Base-by-base conservation (phyloP, 2,888 invertebrate genomes). In the Nomada ferruginata region DNA sequence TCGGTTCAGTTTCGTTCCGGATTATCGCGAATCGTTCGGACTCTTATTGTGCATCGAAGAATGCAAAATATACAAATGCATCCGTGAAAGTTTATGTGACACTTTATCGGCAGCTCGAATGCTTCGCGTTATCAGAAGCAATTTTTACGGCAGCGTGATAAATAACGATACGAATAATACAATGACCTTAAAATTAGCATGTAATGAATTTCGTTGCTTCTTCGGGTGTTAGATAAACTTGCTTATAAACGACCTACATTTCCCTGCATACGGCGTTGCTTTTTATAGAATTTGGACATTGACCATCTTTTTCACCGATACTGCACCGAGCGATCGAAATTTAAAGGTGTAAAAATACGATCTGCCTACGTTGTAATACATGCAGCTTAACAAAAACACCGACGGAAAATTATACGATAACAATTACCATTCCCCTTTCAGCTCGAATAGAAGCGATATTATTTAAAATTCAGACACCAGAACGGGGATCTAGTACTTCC, bases 81-180 rank as follows among this genome's bases (percentile, higher is more conserved):
- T 66, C 42, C n/a, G 50, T 66, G 65, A 18, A 63, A 53, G 50
- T 59, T 60, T 60, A 66, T 60, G 44, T 60, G 60, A 66, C 42
- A 11, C 50, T 20, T 50, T 23, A 59, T 59, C 65, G 50, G 23
- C 23, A 29, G 29, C 23, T 50, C 47, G 65, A 59, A 64, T 36
- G 23, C 36, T 55, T 55, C 44, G 36, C 10, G 5, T 42, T 29
- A 10, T 42, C 50, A 4, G 5, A 66, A 50, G 13, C 23, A 60
- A 53, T 74, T 50, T 36, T 50, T 29, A 11, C 50, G 23, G 15
- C 50, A 5, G 53, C 29, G 3, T 20, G 53, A 66, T 44, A 44
- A 55, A 47, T n/a, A 23, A 18, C 26, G 26, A 52, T 69, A 61
- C 15, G 36, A 63, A 44, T 42, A 20, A 60, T 42, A 60, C n/a